phyloP scores from a whole-genome alignment of 2,113 vertebrate species.

The Plecturocebus donacophilus region DNA sequence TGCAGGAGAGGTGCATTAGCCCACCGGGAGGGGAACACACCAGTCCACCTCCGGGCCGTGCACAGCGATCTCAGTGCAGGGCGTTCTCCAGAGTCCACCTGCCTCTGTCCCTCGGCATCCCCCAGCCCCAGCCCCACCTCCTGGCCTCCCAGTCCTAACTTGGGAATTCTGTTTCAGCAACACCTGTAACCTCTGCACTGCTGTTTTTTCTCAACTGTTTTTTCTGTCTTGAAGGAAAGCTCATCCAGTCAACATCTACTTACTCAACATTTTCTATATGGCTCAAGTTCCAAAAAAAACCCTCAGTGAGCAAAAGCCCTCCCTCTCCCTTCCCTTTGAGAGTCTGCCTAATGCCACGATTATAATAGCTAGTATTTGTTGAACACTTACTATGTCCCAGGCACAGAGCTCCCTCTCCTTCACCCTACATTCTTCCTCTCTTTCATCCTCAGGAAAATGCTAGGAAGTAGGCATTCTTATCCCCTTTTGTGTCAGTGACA shows the following conservation, averaged over 20 bases:
- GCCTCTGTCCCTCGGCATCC: not conserved
- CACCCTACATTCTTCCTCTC: not conserved
- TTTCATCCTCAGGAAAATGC: not conserved
- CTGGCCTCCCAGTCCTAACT: not conserved
- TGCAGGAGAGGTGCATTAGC: not conserved
- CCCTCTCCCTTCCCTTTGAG: not conserved
- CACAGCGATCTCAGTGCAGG: not conserved
- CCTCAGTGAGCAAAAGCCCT: not conserved
- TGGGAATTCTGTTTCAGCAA: not conserved
- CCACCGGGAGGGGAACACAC: not conserved
- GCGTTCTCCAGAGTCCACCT: not conserved
- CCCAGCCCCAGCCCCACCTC: not conserved
- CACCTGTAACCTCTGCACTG: not conserved
- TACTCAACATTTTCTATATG: constrained; percentile 6
- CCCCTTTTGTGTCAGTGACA: not conserved
- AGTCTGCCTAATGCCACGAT: not conserved
- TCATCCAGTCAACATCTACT: not conserved
- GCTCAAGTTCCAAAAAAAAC: not conserved
- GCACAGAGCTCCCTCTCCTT: not conserved
- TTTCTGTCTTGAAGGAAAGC: not conserved
- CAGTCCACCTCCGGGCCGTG: too few species aligned
- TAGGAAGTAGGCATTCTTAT: not conserved
- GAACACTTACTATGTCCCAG: not conserved
- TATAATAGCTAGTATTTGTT: not conserved
- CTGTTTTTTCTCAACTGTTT: not conserved